phyloP scores from a whole-genome alignment of 53 echinoderm and acorn worm species.

The Pentamera pediparva region DNA sequence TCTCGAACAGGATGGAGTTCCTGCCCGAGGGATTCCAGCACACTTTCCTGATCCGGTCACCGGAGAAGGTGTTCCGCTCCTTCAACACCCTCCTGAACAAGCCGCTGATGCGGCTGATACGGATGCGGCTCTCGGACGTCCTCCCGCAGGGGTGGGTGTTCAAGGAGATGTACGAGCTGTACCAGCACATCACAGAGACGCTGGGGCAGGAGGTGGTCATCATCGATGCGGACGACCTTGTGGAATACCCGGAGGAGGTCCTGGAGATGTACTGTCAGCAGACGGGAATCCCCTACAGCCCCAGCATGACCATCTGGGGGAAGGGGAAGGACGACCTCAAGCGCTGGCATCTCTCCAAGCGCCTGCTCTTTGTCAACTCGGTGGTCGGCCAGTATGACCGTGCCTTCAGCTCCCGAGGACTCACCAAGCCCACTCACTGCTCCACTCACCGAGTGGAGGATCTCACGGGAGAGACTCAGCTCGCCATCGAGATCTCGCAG shows the following conservation, averaged over 20 bases:
- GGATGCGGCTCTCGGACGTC: conserved; percentile 50
- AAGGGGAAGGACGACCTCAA: conserved; percentile 61
- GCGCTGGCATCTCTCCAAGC: conserved; percentile 73
- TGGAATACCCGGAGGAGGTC: conserved; percentile 64
- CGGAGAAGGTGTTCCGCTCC: conserved; percentile 77
- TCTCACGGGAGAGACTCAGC: conserved; percentile 43
- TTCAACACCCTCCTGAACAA: conserved; percentile 59
- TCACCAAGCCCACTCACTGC: conserved; percentile 41
- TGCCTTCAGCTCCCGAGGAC: conserved; percentile 63
- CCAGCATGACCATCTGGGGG: conserved; percentile 67
- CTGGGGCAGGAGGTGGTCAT: conserved; percentile 75
- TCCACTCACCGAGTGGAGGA: conserved; percentile 43
- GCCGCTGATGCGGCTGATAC: conserved; percentile 53
- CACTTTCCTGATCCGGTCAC: conserved; percentile 88
- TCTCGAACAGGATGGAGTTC: conserved; percentile 62
- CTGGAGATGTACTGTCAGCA: conserved; percentile 73
- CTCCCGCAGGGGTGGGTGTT: conserved; percentile 74
- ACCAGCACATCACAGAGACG: conserved; percentile 56
- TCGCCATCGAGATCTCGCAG: conserved; percentile 48
- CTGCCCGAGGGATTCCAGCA: conserved; percentile 77
- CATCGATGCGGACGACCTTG: conserved; percentile 84
- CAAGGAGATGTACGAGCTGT: conserved; percentile 70
- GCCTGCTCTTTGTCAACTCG: conserved; percentile 80
- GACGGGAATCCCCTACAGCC: conserved; percentile 61
- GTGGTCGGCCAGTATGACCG: conserved; percentile 88